These are phyloP conservation scores for Drosophila barbarae DNA, from an alignment of 2,888 invertebrate species.

Conservation along the genomic window DNA sequence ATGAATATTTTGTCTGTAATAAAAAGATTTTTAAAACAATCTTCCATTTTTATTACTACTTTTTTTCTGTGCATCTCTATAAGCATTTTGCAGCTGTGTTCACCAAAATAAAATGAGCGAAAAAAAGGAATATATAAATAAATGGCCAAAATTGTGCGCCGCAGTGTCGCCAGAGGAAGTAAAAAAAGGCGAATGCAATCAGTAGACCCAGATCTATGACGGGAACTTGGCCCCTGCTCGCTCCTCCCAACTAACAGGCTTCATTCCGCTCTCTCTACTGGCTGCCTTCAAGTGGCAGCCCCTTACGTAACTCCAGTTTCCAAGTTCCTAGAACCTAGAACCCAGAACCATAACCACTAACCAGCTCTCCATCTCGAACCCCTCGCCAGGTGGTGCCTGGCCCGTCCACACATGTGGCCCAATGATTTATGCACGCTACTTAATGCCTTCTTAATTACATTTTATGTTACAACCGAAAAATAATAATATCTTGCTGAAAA, in stretches of 20 bases:
- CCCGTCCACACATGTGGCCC: conserved; percentile 46
- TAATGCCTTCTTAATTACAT: conserved; percentile 75
- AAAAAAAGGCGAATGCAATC: conserved; percentile 59
- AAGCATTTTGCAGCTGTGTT: conserved; percentile 26
- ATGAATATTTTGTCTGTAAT: background rate
- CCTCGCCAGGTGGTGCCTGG: conserved; percentile 18
- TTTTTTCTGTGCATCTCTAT: conserved; percentile 6
- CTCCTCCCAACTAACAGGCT: conserved; percentile 2
- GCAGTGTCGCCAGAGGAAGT: conserved; percentile 54
- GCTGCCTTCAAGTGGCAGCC: background rate
- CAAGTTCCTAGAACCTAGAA: background rate
- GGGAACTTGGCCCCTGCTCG: conserved; percentile 20
- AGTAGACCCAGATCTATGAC: conserved; percentile 59
- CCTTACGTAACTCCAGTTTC: conserved; percentile 17
- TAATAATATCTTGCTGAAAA: conserved; percentile 51
- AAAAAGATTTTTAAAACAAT: no score
- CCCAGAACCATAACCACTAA: conserved; percentile 6
- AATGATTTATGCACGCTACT: conserved; percentile 71
- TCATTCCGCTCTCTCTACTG: background rate
- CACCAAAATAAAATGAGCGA: conserved; percentile 29
- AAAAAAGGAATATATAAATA: conserved; percentile 38
- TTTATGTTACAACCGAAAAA: conserved; percentile 57
- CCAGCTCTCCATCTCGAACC: conserved; percentile 10
- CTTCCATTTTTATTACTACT: background rate
- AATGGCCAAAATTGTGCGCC: conserved; percentile 61